Evolutionary conservation across 2,113 vertebrate species (phyloP), one percentile per base, ranked within the genome.

Genomic region (Acanthochromis polyacanthus): DNA sequence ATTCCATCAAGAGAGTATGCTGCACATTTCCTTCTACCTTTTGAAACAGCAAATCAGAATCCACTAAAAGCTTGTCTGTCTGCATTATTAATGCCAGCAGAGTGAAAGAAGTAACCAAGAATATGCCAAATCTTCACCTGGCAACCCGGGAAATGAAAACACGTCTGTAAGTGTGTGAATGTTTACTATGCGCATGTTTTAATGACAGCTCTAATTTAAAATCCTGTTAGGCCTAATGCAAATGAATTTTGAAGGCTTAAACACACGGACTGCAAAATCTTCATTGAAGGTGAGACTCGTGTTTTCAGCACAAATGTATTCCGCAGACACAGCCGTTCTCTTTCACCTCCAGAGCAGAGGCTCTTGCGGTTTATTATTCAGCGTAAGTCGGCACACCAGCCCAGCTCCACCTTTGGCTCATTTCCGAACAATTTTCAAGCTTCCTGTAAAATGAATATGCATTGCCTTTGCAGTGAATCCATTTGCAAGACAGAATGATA

Each of bases 401-500:
- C 68, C 50, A 58, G 59, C 83, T 86, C 89, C 90, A 93, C 90
- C 88, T 90, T 93, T 92, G 89, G 88, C 90, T 89, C 80, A 77
- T 90, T 91, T 89, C 88, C 82, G 64, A 89, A 91, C 91, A 88
- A 87, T 92, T 93, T 92, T 73, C 91, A 80, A 78, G 92, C 91
- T 90, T 92, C 84, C 88, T 89, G 83, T 87, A 80, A 90, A 92
- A 93, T 94, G 91, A 94, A 94, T 93, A 94, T 94, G 91, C 90
- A 94, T 93, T 30, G 89, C 77, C 63, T 75, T 81, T 70, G 87
- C 88, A 72, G 77, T 82, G 89, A 92, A 94, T 92, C 89, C 87
- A 93, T 93, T 91, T 92, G 88, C 88, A 81, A 87, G 89, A 92
- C 87, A 72, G 91, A 91, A 92, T 88, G 87, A 93, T 93, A 94